Conservation (phyloP, 2,888 invertebrate genomes). For the Harpalus rufipes region DNA sequence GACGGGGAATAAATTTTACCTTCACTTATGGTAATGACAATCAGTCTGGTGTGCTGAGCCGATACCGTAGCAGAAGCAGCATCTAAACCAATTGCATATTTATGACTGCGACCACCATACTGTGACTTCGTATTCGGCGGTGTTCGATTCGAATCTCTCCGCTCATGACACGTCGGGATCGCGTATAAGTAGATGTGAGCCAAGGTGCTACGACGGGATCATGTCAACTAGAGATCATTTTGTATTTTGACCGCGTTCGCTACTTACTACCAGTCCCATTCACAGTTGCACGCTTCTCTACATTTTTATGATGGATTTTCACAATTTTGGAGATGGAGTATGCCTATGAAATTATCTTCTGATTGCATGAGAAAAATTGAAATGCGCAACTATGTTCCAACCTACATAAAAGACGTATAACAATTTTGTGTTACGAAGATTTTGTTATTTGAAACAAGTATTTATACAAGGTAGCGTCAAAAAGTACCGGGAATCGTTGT, state of each 20-base stretch:
- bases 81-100: conserved; percentile 61
- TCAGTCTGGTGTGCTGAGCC: conserved; percentile 65
- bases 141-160: conserved; percentile 31
- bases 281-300: conserved; percentile 10
- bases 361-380: conserved; percentile 36
- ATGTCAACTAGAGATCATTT: conserved; percentile 35
- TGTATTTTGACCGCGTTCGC: conserved; percentile 47
- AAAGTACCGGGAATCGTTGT: too few relatives aligned
- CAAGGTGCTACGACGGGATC: conserved; percentile 39
- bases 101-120: conserved; percentile 47
- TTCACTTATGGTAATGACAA: conserved; percentile 72
- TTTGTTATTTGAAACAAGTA: too few relatives aligned
- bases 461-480: too few relatives aligned
- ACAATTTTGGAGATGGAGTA: conserved; percentile 39
- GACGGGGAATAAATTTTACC: conserved; percentile 70
- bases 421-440: too few relatives aligned
- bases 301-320: conserved; percentile 51
- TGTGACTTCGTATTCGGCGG: conserved; percentile 18
- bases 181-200: conserved; percentile 45
- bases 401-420: not conserved
- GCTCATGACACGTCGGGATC: conserved; percentile 46
- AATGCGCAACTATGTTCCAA: conserved; percentile 11
- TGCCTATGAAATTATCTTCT: conserved; percentile 48
- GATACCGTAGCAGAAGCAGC: conserved; percentile 40
- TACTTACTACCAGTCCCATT: not conserved